Evolutionary conservation across 2,797 vertebrate genomes (phyloP).

Genomic region (Hippopotamyrus pictus): DNA sequence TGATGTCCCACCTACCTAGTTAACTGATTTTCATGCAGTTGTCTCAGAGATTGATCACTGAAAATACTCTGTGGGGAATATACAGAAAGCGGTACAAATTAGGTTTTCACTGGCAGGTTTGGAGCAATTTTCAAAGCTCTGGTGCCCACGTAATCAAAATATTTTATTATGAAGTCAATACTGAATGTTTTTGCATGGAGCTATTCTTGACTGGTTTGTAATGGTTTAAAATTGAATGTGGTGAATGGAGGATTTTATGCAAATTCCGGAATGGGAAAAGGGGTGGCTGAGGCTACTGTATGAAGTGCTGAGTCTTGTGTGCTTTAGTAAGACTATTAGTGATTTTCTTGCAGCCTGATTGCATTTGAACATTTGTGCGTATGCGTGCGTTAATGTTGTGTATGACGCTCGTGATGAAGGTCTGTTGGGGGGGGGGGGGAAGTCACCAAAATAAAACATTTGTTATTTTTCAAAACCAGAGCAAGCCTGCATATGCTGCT

Average conservation of each 20-base stretch:
- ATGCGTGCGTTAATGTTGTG: neutral
- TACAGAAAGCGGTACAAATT: neutral
- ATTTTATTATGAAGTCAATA: neutral
- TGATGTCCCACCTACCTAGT: neutral
- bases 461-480: conserved; percentile 51
- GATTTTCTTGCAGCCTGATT: neutral
- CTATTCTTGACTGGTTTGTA: neutral
- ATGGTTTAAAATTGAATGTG: neutral
- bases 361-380: neutral
- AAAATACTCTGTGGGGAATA: neutral
- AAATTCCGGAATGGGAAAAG: neutral
- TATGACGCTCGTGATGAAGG: neutral
- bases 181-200: conserved; percentile 3
- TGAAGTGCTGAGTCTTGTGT: neutral
- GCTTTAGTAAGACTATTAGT: neutral
- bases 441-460: neutral
- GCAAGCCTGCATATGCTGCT: conserved; percentile 72
- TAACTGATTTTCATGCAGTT: conserved; percentile 5
- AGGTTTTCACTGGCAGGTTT: neutral
- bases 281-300: neutral
- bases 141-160: neutral
- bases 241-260: neutral
- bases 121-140: neutral
- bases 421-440: too few species aligned
- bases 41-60: conserved; percentile 4